Base-by-base conservation (phyloP, 2,797 vertebrate genomes). In the Fundulus diaphanus region DNA sequence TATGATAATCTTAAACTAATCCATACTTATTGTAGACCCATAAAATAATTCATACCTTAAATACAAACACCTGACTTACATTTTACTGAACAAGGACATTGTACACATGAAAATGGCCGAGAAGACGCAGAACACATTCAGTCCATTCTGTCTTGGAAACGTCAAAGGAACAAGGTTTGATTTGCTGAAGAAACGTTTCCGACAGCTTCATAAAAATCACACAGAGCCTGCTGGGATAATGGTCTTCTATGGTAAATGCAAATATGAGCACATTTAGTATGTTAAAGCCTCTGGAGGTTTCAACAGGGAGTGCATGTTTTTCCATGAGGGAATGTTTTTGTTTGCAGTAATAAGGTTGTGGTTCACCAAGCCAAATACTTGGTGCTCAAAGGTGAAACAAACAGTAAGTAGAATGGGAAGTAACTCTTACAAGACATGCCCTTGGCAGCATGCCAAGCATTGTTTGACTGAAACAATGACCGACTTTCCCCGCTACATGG, bases 391-490 rank as follows among this genome's bases (percentile, higher is more conserved):
- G 80, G 73, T 27, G 74, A 27, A 51, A 66, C 72, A 54, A 87
- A 82, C 76, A 59, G 48, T 27, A 33, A 69, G 66, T 8, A 46
- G 51, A 78, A 59, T 37, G 72, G 73, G 68, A 0, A 31, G 54
- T 5, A 29, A 61, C 73, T 80, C 65, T 73, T 84, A 72, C 82
- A 82, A 79, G 82, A 71, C 54, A 0, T 72, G 76, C n/a, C 74
- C 80, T 85, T 72, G 69, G 80, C 72, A 72, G 73, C 71, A 48
- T 33, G 68, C 33, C 67, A 76, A 79, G 31, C 72, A 56, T 85
- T 66, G 82, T 63, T 79, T 88, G 68, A 85, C 82, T 77, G 82
- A 82, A 74, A 83, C 71, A 80, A 79, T 87, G 87, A 89, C 89
- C 76, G 65, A 92, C 82, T 90, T 90, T 81, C 48, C n/a, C 16